Conservation (phyloP, 2,888 invertebrate genomes). For the Dicycla oo region DNA sequence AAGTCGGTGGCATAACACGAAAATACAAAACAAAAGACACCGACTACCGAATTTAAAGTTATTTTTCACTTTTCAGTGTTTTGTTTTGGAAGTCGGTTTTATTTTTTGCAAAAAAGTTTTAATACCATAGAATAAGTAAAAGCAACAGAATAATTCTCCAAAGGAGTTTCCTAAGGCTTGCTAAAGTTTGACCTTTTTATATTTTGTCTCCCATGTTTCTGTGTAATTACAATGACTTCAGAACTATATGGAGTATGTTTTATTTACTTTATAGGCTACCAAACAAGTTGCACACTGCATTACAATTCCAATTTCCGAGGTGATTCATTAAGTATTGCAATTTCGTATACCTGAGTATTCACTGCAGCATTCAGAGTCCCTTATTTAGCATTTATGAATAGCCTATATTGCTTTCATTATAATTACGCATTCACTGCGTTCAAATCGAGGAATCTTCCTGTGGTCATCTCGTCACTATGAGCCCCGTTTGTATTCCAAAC, state of each 20-base stretch:
- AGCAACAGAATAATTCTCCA: background rate
- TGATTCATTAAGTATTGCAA: constrained; percentile 1
- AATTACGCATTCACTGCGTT: background rate
- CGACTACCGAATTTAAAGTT: no score
- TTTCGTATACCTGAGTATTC: background rate
- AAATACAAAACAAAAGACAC: no score
- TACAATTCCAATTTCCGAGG: background rate
- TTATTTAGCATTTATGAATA: constrained; percentile 9
- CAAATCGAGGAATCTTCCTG: background rate
- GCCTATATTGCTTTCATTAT: background rate
- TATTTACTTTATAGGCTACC: background rate
- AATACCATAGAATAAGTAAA: background rate
- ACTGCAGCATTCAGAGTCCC: no score
- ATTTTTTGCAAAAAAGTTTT: no score
- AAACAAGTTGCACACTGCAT: background rate
- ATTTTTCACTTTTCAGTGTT: no score
- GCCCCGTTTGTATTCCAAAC: background rate
- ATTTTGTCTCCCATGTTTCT: constrained; percentile 20
- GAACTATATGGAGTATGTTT: background rate
- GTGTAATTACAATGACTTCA: background rate
- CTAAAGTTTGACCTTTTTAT: constrained; percentile 21
- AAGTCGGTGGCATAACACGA: no score
- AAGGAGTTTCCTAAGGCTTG: constrained; percentile 4
- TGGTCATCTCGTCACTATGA: background rate
- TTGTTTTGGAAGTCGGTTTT: no score